Base-by-base conservation (phyloP, 2,888 invertebrate species). In the Plebejus anna region DNA sequence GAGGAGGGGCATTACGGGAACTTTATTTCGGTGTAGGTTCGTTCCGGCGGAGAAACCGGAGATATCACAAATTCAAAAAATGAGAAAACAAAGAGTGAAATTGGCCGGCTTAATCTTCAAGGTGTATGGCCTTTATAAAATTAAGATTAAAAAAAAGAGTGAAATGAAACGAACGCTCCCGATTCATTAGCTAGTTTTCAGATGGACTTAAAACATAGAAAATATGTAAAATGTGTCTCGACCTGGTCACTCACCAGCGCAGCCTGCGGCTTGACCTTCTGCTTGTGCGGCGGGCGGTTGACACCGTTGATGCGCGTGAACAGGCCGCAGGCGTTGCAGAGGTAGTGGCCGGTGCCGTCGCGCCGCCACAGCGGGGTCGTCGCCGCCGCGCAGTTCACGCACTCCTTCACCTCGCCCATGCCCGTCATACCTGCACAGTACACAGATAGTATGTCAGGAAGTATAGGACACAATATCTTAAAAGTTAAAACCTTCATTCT, bases 301-400 rank as follows among this genome's bases (percentile, higher is more conserved):
- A 97, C 95, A 82, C 95, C 95, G 88, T 95, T 95, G 90, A 95
- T 95, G 87, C 95, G 94, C 85, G 90, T 94, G 95, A 99, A 99
- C 84, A 99, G 96, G 85, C 99, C 99, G 94, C 99, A 99, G 82
- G 99, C 99, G 95, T 99, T 99, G 96, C 99, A 99, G 85, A 99
- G 96, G 95, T 99, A 99, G 95, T 99, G 99, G 81, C 99, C 99
- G 85, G 98, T 98, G 90, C 98, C 98, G 95, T 99, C 99, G 89
- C 99, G 96, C 83, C 99, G 96, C 99, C 99, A 99, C 80, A 99
- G 95, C 70, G 99, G 98, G 77, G 99, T 99, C 75, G 96, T 97
- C 70, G 95, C 96, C 1, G 99, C 99, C 79, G 96, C 95, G 89
- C 99, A 99, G 94, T 99, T 99, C 82, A 98, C 98, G 92, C 99